Evolutionary conservation across 2,888 invertebrate genomes (phyloP).

Genomic region (Euzetes globulus): DNA sequence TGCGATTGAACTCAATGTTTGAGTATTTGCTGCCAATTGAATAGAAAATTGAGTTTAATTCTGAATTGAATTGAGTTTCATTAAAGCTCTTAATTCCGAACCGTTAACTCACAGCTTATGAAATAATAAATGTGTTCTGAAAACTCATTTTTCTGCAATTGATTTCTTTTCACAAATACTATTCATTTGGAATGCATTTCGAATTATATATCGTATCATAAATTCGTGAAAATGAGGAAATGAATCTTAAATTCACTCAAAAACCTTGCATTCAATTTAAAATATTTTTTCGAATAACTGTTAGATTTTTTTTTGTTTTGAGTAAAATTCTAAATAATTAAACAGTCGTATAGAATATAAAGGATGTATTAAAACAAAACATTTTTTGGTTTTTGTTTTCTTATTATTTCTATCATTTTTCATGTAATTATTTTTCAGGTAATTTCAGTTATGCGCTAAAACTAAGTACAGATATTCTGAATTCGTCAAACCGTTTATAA

Average conservation of each 20-base stretch:
- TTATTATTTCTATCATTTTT: no score
- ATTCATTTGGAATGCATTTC: neutral
- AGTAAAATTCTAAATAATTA: no score
- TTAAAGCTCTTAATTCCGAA: neutral
- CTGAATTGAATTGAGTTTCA: neutral
- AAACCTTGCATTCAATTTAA: neutral
- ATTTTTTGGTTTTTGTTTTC: no score
- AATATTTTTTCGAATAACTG: no score
- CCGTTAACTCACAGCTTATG: neutral
- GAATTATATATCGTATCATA: neutral
- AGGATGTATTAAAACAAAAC: no score
- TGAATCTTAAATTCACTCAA: neutral
- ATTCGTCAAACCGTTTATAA: neutral
- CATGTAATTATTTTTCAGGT: neutral
- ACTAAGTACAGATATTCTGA: no score
- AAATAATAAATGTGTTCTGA: neutral
- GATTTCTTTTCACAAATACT: neutral
- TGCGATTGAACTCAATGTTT: constrained; percentile 7
- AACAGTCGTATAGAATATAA: no score
- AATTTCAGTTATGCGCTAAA: constrained; percentile 5
- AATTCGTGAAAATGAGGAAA: neutral
- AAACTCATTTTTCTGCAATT: constrained; percentile 5
- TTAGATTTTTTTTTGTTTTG: no score
- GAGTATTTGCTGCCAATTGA: neutral
- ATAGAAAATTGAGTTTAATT: neutral